phyloP scores from a whole-genome alignment of 2,888 invertebrate species.

The Bembecia ichneumoniformis region DNA sequence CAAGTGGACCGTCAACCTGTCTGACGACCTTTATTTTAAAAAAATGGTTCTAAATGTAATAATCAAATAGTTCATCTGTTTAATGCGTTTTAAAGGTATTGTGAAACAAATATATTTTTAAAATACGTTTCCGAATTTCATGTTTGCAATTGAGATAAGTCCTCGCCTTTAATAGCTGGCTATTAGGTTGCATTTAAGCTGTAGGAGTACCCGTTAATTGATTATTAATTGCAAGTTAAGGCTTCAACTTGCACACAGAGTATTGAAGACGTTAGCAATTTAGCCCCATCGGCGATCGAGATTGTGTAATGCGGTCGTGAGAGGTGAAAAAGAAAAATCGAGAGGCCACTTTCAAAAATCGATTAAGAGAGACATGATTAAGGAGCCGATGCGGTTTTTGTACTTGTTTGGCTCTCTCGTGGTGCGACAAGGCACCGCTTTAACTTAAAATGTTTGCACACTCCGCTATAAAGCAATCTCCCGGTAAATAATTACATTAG shows the following conservation, averaged over 20 bases:
- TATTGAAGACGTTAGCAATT: slow-evolving; percentile 42
- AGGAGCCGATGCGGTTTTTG: slow-evolving; percentile 35
- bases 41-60: too few relatives aligned
- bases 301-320: slow-evolving; percentile 44
- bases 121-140: too few relatives aligned
- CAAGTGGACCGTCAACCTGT: too few relatives aligned
- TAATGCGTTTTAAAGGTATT: too few relatives aligned
- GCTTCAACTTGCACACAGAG: background rate
- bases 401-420: slow-evolving; percentile 16
- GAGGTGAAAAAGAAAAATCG: slow-evolving; percentile 51
- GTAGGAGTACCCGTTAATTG: background rate
- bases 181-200: background rate
- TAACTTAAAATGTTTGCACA: slow-evolving; percentile 56
- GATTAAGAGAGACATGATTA: slow-evolving; percentile 63
- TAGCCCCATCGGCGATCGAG: slow-evolving; percentile 41
- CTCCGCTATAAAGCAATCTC: slow-evolving; percentile 49
- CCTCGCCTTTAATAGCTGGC: background rate
- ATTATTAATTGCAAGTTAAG: background rate
- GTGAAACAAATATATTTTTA: too few relatives aligned
- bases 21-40: too few relatives aligned
- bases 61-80: too few relatives aligned
- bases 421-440: slow-evolving; percentile 22
- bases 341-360: slow-evolving; percentile 52
- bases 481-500: slow-evolving; percentile 56
- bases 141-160: too few relatives aligned